These are phyloP conservation scores for chimpanzee (Pan troglodytes) DNA, from an alignment of 2,113 vertebrate species.

Conservation along the genomic window NHGRI_mPanTro3-v2.1_pri NC_072419.2:60701001-60701500, in stretches of 20 bases:
- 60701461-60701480: neutral
- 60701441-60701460: conserved; percentile 43
- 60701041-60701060: neutral
- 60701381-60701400: conserved; percentile 22
- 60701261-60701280: neutral
- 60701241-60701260: neutral
- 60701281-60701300: neutral
- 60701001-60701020: neutral
- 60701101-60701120: neutral
- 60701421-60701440: conserved; percentile 34
- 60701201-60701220: neutral
- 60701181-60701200: neutral
- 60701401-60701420: conserved; percentile 6
- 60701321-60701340: conserved; percentile 44
- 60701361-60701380: conserved; percentile 50
- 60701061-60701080: neutral
- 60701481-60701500: conserved; percentile 27
- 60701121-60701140: neutral
- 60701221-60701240: neutral
- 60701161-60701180: neutral
- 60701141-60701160: neutral
- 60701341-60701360: neutral
- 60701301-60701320: neutral
- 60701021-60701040: neutral
- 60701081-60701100: neutral